Base-by-base conservation (phyloP, 2,797 vertebrate genomes). In the Uromys caudimaculatus region DNA sequence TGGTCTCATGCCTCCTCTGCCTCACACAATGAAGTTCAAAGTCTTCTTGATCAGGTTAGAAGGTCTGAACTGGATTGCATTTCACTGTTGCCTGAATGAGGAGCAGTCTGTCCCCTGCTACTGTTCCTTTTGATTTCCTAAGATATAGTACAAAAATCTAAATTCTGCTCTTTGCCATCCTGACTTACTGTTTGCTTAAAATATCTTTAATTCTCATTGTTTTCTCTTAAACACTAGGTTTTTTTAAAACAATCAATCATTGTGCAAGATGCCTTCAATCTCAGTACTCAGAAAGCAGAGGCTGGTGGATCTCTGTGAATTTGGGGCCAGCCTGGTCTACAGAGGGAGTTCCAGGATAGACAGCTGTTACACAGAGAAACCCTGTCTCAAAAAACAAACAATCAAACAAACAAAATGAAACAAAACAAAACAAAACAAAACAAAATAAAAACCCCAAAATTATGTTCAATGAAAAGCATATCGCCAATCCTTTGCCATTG, bases 131-230 rank as follows among this genome's bases (percentile, higher is more conserved):
- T 52, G 29, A 19, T 69, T n/a, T 86, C 82, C 12, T 44, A 75
- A 91, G 44, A 89, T 54, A 14, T 0, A 73, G 56, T 54, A 50
- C 44, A 47, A 58, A 94, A 77, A 32, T 58, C 62, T 50, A 79
- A 87, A 47, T 75, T 77, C 67, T 95, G 27, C 14, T 62, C 60
- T 92, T 94, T 47, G 41, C n/a, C 24, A 17, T 38, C 60, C 24
- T 75, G 44, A 94, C 58, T 95, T 83, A 41, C 54, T 78, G 21
- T 87, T 81, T 85, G 16, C 56, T 97, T 89, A 54, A 32, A 91
- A 27, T 77, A 52, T 54, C 58, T 93, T 89, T 89, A n/a, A 24
- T 84, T 79, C 71, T 87, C 82, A 73, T 13, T 93, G 82, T 84
- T 85, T 95, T 93, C 60, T 90, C 77, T 95, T 82, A 62, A 83